Conservation (phyloP, 35 echinoderm and acorn worm genomes). For the Heliocidaris tuberculata region DNA sequence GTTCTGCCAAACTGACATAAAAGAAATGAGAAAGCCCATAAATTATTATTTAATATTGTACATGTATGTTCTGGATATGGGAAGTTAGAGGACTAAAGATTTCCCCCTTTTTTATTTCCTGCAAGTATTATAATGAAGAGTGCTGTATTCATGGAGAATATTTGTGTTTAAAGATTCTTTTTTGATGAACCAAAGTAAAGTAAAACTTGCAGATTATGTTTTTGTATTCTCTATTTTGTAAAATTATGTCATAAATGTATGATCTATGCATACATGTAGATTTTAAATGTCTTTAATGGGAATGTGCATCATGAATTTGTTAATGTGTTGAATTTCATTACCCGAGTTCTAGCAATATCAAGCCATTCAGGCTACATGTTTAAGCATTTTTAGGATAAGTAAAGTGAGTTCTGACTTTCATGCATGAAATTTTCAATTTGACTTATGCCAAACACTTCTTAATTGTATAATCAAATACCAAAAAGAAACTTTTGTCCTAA, state of each 20-base stretch:
- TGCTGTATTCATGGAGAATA: neutral
- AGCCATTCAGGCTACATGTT: neutral
- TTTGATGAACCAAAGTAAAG: neutral
- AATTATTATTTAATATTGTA: too few relatives aligned
- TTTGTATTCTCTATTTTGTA: neutral
- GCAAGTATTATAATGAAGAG: neutral
- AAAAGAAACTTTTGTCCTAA: too few relatives aligned
- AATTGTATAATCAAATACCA: too few relatives aligned
- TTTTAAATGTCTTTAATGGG: too few relatives aligned
- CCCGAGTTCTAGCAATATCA: neutral
- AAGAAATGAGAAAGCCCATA: too few relatives aligned
- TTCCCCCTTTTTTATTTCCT: neutral
- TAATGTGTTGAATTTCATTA: neutral
- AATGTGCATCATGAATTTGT: too few relatives aligned
- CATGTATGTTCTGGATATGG: too few relatives aligned
- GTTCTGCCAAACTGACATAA: too few relatives aligned
- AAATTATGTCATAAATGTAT: neutral
- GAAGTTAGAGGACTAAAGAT: neutral
- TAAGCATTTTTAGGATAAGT: neutral
- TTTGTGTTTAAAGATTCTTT: neutral
- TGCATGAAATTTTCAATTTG: neutral
- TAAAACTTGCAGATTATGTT: neutral
- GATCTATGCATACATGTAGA: neutral
- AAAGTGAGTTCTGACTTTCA: neutral
- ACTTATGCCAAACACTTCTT: too few relatives aligned